A percentile compares a stretch with the other conserved stretches of the same genome.
These are phyloP conservation scores for Pyralis farinalis DNA, from an alignment of 2,888 invertebrate species.

Conservation along the genomic window DNA sequence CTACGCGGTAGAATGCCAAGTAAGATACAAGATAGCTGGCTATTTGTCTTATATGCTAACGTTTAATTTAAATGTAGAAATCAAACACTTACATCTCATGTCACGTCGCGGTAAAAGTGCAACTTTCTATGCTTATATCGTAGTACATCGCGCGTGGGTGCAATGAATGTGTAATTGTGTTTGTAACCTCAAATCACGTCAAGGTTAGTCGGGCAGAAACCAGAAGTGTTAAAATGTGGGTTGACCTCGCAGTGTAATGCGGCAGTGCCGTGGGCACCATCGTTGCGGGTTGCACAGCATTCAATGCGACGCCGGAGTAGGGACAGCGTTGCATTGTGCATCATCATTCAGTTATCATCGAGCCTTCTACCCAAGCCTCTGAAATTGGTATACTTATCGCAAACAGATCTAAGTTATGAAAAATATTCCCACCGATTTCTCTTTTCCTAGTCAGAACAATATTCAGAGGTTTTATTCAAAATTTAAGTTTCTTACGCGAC, in stretches of 20 bases:
- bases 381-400: background rate
- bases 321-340: background rate
- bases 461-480: constrained; percentile 17
- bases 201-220: constrained; percentile 64
- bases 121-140: constrained; percentile 61
- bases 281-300: constrained; percentile 12
- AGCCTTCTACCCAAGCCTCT: background rate
- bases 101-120: constrained; percentile 65
- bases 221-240: constrained; percentile 61
- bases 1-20: background rate
- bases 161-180: constrained; percentile 53
- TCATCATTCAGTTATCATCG: background rate
- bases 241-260: constrained; percentile 60
- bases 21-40: background rate
- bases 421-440: constrained; percentile 22
- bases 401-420: background rate
- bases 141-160: constrained; percentile 39
- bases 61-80: constrained; percentile 28
- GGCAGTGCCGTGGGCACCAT: constrained; percentile 24
- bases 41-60: constrained; percentile 5
- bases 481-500: constrained; percentile 10
- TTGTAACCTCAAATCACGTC: constrained; percentile 53
- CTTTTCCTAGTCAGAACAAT: constrained; percentile 17
- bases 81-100: constrained; percentile 40
- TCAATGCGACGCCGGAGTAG: background rate